Base-by-base conservation (phyloP, 2,888 invertebrate species). In the Amblyteles armatorius region DNA sequence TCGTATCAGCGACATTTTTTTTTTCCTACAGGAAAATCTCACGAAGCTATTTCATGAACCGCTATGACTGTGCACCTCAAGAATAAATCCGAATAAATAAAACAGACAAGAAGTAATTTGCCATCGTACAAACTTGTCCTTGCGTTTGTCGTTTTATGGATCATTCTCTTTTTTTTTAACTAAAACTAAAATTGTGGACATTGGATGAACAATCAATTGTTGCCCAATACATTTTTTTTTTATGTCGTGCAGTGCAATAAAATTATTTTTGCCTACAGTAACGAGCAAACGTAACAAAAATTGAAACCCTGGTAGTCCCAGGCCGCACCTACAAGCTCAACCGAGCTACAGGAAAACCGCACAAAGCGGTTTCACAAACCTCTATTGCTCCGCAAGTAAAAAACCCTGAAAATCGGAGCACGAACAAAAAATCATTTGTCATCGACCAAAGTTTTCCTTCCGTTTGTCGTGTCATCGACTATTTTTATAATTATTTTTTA, bases 261-360 rank as follows among this genome's bases (percentile, higher is more conserved):
- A 22, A 9, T 55, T 22, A 11, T 22, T 55, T 2, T 55, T 19
- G 3, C 9, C 22, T 22, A 22, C 22, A 2, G 1, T 19, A 55
- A 55, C 7, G 40, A 2, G 22, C 55, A 22, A 55, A 52, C 3
- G 19, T 6, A 33, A 33, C 6, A 29, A 33, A 33, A 33, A 33
- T 33, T 7, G 0, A 33, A 33, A 33, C 33, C 1, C 60, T 76
- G 71, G 77, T 52, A 72, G 55, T 48, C 60, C 36, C n/a, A 50
- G 40, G 67, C 82, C 82, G 60, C 82, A 79, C 85, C 79, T 82
- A 68, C 13, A 50, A 60, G 36, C 19, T 55, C 33, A 50, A 9
- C 2, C 60, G 36, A 19, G 60, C 13, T 9, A 57, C 72, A 57
- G 78, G 82, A 83, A 78, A 83, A 73, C 73, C 78, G 73, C 77